Evolutionary conservation across 2,113 vertebrate species (phyloP), one percentile per base, ranked within the genome.

Genomic region (Lepisosteus oculatus): DNA sequence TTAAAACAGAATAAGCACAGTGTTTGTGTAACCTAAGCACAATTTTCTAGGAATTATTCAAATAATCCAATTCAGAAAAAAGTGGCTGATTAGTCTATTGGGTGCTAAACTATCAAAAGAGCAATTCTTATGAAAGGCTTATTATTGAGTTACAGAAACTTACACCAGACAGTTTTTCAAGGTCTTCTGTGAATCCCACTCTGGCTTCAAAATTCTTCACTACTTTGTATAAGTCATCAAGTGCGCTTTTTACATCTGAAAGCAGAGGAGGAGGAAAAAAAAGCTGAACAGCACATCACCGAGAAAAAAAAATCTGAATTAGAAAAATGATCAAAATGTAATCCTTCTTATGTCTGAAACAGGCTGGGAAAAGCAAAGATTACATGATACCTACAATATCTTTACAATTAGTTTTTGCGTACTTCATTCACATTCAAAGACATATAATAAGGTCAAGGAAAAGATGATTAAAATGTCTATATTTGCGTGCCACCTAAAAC

Each of bases 141-240:
- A 71, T 85, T 76, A 81, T 79, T 77, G 71, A 78, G 79, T 85
- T 85, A 81, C 82, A 79, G 79, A 85, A 79, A 90, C 90, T 87
- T 80, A 94, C 93, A 88, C 91, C 88, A 87, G 88, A 88, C 91
- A 94, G 90, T 87, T 93, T 95, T 83, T 94, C 88, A 81, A 94
- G 88, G 84, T 94, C 92, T 86, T 94, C 89, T 42, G 89, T 87
- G 74, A 94, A 92, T 77, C 91, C 91, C 61, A 88, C 90, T 91
- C 89, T 92, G 75, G 94, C 92, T 84, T 96, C 94, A 90, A 96
- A 98, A 90, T 94, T 96, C 82, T 95, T 95, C 89, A 90, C 84
- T 44, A 94, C 93, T 91, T 95, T 95, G 66, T 93, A 83, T 55
- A 97, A 88, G 81, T 90, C 95, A 66, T 95, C 93, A 68, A 97